Conservation (phyloP, 1,140 invertebrate species). For the Rhopalosiphum maidis region DNA sequence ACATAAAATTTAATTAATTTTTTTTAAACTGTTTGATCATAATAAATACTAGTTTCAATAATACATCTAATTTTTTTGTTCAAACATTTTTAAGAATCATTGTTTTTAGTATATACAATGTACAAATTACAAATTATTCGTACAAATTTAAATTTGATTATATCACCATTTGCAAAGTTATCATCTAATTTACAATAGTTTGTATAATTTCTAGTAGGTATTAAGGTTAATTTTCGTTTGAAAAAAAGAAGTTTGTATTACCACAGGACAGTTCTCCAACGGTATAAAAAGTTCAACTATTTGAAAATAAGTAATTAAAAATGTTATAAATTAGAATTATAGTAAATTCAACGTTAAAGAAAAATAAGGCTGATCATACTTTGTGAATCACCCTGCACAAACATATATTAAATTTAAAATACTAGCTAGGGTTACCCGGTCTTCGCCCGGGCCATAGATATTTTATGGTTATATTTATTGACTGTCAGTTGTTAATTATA, state of each 20-base stretch:
- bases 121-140: background rate
- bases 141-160: background rate
- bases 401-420: background rate
- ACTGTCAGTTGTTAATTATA: too few species aligned
- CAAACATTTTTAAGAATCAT: background rate
- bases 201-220: too few species aligned
- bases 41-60: background rate
- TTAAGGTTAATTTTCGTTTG: too few species aligned
- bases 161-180: background rate
- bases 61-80: background rate
- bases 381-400: background rate
- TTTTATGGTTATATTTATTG: too few species aligned
- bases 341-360: background rate
- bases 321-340: background rate
- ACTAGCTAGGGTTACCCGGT: too few species aligned
- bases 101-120: background rate
- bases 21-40: background rate
- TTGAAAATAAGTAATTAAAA: background rate
- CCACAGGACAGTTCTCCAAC: background rate
- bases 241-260: background rate
- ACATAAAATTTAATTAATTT: background rate
- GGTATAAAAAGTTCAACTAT: background rate
- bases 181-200: background rate
- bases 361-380: background rate
- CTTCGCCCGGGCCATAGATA: too few species aligned